Evolutionary conservation across 2,888 invertebrate genomes (phyloP).

Genomic region (Phlogophora meticulosa): DNA sequence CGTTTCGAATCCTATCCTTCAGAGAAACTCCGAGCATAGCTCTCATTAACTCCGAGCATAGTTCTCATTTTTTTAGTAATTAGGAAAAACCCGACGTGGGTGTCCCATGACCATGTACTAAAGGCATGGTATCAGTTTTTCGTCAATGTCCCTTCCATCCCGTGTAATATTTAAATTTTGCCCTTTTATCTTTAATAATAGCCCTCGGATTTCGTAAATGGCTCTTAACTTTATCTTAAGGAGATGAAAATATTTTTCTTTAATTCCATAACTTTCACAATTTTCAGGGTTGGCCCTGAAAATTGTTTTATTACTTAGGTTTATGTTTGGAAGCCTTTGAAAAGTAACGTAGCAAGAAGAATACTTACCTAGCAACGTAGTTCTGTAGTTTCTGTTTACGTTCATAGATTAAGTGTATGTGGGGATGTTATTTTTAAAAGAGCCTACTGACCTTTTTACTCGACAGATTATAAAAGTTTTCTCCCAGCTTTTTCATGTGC

Average conservation of each 20-base stretch:
- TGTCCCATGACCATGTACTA: no score
- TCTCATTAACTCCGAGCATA: no score
- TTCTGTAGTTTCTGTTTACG: background rate
- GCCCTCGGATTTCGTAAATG: conserved; percentile 19
- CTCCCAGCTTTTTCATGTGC: background rate
- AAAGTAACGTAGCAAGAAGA: background rate
- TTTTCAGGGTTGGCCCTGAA: background rate
- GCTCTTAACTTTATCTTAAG: conserved; percentile 19
- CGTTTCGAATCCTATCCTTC: no score
- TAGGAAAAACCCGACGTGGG: no score
- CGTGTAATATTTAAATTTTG: conserved; percentile 35
- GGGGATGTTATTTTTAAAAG: no score
- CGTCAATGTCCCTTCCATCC: no score
- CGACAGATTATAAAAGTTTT: background rate
- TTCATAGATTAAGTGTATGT: background rate
- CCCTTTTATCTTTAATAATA: conserved; percentile 22
- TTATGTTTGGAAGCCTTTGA: background rate
- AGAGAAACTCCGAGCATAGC: no score
- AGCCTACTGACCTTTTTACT: background rate
- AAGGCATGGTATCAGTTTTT: no score
- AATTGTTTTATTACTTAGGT: no score
- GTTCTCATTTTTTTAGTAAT: no score
- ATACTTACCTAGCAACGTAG: background rate
- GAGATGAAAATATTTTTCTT: conserved; percentile 32
- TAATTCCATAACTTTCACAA: conserved; percentile 20